A percentile compares a stretch with the other conserved stretches of the same genome.
Conservation (phyloP, 2,113 vertebrate genomes). For the Alligator sinensis region DNA sequence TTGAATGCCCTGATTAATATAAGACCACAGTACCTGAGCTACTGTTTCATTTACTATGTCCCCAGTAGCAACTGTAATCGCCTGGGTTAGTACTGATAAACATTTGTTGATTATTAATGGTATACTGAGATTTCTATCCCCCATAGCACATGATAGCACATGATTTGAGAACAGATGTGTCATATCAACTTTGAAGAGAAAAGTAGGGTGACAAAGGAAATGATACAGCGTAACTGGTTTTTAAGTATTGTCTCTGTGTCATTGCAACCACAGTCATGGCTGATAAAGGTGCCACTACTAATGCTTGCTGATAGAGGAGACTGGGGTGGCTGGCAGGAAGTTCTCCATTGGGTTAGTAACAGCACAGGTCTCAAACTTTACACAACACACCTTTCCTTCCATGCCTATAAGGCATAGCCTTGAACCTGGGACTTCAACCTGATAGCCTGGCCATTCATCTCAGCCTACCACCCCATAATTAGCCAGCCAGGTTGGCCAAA, state of each 20-base stretch:
- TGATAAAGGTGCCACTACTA: slow-evolving; percentile 16
- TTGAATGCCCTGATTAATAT: neutral
- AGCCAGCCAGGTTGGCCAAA: too few species aligned
- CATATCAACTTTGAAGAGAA: slow-evolving; percentile 15
- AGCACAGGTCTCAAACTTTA: neutral
- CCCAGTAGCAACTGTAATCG: neutral
- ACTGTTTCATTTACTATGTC: neutral
- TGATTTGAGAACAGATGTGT: neutral
- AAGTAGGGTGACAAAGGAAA: slow-evolving; percentile 1
- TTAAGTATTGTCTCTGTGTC: neutral
- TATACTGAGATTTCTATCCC: neutral
- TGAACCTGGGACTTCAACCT: too few species aligned
- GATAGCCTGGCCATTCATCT: too few species aligned
- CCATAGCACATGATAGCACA: neutral
- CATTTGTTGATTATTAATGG: neutral
- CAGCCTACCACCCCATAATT: too few species aligned
- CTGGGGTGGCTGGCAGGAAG: accelerated
- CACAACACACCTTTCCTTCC: neutral
- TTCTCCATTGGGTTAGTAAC: neutral
- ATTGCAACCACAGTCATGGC: slow-evolving; percentile 14
- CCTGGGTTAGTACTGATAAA: neutral
- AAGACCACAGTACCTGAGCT: neutral
- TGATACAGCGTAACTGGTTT: neutral
- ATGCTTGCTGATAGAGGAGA: neutral
- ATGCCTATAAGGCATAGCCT: neutral